Conservation (phyloP, 2,113 vertebrate genomes). For the Stigmatopora nigra region DNA sequence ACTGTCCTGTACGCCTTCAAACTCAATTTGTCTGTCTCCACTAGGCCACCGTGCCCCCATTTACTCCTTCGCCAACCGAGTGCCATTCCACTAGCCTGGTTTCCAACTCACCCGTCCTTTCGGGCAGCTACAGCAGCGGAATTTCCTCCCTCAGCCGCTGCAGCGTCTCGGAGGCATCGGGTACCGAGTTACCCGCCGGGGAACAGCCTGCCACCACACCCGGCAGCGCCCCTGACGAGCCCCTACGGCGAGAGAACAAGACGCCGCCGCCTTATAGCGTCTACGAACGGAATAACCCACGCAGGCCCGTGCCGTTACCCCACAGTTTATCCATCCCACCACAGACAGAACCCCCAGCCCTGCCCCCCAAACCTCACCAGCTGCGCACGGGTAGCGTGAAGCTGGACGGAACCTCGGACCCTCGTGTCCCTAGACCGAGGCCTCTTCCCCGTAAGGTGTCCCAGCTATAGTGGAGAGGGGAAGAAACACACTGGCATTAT, state of each 20-base stretch:
- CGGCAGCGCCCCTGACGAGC: constrained; percentile 78
- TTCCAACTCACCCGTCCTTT: constrained; percentile 85
- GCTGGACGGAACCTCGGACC: constrained; percentile 79
- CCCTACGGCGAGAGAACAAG: constrained; percentile 83
- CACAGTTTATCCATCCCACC: constrained; percentile 87
- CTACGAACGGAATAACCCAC: constrained; percentile 83
- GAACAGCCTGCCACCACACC: constrained; percentile 70
- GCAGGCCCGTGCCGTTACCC: constrained; percentile 85
- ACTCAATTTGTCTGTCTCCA: background rate
- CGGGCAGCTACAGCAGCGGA: constrained; percentile 95
- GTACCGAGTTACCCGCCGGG: constrained; percentile 75
- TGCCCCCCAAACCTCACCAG: constrained; percentile 90
- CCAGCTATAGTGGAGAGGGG: constrained; percentile 76
- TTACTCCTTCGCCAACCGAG: constrained; percentile 91
- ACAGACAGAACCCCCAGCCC: constrained; percentile 76
- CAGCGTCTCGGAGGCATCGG: constrained; percentile 89
- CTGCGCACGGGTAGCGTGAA: constrained; percentile 75
- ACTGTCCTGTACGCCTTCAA: too few species aligned
- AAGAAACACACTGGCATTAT: constrained; percentile 60
- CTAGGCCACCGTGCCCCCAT: constrained; percentile 80
- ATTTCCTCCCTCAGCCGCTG: constrained; percentile 96
- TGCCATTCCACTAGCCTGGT: constrained; percentile 83
- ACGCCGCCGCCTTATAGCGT: constrained; percentile 93
- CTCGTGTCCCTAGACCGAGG: constrained; percentile 78
- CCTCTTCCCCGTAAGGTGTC: constrained; percentile 94